These are phyloP conservation scores for Chrosomus eos DNA, from an alignment of 2,797 vertebrate genomes.

Conservation along the genomic window DNA sequence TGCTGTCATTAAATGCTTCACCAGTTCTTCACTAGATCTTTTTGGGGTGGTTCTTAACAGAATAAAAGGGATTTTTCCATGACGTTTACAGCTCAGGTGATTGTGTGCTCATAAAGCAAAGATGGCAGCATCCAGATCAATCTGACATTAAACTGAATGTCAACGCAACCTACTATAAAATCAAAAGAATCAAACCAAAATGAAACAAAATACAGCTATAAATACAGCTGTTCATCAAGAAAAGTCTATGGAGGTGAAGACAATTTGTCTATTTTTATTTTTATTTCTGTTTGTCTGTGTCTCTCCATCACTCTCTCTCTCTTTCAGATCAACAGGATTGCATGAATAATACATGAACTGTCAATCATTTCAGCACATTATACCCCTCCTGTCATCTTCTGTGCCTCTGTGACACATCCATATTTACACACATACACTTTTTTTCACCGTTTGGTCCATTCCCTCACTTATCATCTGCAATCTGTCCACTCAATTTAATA, in stretches of 20 bases:
- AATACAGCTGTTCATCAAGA: not conserved
- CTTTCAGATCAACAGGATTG: constrained; percentile 50
- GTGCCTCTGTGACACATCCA: constrained; percentile 66
- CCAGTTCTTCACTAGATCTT: not conserved
- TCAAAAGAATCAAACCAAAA: not conserved
- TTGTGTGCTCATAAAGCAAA: not conserved
- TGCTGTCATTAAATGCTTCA: not conserved
- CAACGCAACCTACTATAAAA: not conserved
- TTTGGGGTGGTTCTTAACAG: not conserved
- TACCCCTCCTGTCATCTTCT: constrained; percentile 60
- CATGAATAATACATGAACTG: constrained; percentile 60
- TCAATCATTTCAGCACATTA: constrained; percentile 68
- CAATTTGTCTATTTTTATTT: constrained; percentile 24
- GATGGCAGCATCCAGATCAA: not conserved
- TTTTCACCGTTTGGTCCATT: constrained; percentile 45
- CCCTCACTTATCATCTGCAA: constrained; percentile 32
- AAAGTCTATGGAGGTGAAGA: constrained; percentile 17
- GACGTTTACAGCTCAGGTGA: not conserved
- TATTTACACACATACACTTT: constrained; percentile 51
- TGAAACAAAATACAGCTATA: not conserved
- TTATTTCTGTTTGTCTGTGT: constrained; percentile 21
- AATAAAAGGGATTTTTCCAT: not conserved
- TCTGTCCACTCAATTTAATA: constrained; percentile 24
- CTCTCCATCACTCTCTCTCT: constrained; percentile 47
- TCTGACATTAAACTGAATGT: not conserved